Conservation (phyloP, 1,140 invertebrate species). For the Drosophila oshimai region DNA sequence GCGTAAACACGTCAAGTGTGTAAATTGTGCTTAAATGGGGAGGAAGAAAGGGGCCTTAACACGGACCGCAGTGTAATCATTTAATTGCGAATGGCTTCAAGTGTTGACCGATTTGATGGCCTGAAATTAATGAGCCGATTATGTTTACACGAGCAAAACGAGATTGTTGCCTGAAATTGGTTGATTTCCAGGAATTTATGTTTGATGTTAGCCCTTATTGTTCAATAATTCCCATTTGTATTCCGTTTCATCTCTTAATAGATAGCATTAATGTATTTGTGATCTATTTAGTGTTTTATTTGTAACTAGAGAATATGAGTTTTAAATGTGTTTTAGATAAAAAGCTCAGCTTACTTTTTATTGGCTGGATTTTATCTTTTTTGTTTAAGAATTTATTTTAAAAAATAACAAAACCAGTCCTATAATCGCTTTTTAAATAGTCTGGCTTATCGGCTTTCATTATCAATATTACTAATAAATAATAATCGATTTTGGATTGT, state of each 20-base stretch:
- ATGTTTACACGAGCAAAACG: conserved; percentile 4
- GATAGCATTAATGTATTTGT: background rate
- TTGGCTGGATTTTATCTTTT: too few species aligned
- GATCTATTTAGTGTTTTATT: too few species aligned
- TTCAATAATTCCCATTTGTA: conserved; percentile 1
- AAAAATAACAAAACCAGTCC: too few species aligned
- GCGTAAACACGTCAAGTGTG: conserved; percentile 39
- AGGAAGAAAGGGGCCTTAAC: background rate
- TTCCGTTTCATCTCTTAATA: too few species aligned
- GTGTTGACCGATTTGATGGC: conserved; percentile 19
- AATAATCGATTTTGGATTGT: too few species aligned
- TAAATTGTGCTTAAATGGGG: background rate
- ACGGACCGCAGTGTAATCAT: conserved; percentile 30
- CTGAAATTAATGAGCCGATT: conserved; percentile 41
- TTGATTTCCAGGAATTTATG: conserved; percentile 19
- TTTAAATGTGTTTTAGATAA: too few species aligned
- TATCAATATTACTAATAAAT: too few species aligned
- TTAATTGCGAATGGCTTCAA: conserved; percentile 54
- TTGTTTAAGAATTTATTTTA: too few species aligned
- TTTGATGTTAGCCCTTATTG: background rate
- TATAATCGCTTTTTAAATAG: too few species aligned
- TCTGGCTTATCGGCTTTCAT: too few species aligned
- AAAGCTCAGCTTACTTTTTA: too few species aligned
- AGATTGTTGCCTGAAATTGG: background rate
- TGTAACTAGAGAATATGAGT: too few species aligned